A percentile compares a stretch with the other conserved stretches of the same genome.
Evolutionary conservation across 2,888 invertebrate genomes (phyloP).

Genomic region (Athalia rosae): DNA sequence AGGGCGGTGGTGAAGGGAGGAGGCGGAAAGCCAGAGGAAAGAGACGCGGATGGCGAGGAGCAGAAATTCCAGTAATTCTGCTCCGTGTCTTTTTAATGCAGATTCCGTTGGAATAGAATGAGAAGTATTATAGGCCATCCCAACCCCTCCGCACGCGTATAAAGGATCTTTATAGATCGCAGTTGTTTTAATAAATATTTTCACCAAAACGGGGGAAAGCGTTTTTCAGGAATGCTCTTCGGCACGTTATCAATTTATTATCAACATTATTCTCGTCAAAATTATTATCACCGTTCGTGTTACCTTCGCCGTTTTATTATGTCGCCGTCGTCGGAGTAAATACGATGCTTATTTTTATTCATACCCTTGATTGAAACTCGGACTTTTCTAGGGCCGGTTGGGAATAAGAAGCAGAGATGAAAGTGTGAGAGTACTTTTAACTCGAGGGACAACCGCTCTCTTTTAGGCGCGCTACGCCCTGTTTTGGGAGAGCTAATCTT

Average conservation of each 20-base stretch:
- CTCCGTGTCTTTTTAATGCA: slow-evolving; percentile 39
- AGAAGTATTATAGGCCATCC: slow-evolving; percentile 35
- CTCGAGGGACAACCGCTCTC: slow-evolving; percentile 33
- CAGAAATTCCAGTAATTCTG: slow-evolving; percentile 31
- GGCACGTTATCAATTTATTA: slow-evolving; percentile 25
- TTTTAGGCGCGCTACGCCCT: slow-evolving; percentile 20
- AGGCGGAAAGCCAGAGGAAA: slow-evolving; percentile 13
- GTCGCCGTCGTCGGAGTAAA: background rate
- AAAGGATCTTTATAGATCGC: slow-evolving; percentile 37
- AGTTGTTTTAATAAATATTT: slow-evolving; percentile 34
- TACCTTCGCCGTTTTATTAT: slow-evolving; percentile 1
- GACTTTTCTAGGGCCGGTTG: slow-evolving; percentile 5
- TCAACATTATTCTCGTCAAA: background rate
- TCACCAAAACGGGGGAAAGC: background rate
- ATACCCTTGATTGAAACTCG: slow-evolving; percentile 1
- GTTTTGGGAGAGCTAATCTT: slow-evolving; percentile 36
- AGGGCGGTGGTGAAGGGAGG: background rate
- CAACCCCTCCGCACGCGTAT: background rate
- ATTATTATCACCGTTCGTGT: background rate
- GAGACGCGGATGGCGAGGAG: background rate
- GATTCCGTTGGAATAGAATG: slow-evolving; percentile 26
- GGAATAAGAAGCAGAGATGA: slow-evolving; percentile 15
- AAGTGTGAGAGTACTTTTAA: slow-evolving; percentile 40
- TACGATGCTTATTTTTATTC: background rate
- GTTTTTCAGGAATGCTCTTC: background rate